Conservation (phyloP, 2,888 invertebrate species). For the Leucania comma region DNA sequence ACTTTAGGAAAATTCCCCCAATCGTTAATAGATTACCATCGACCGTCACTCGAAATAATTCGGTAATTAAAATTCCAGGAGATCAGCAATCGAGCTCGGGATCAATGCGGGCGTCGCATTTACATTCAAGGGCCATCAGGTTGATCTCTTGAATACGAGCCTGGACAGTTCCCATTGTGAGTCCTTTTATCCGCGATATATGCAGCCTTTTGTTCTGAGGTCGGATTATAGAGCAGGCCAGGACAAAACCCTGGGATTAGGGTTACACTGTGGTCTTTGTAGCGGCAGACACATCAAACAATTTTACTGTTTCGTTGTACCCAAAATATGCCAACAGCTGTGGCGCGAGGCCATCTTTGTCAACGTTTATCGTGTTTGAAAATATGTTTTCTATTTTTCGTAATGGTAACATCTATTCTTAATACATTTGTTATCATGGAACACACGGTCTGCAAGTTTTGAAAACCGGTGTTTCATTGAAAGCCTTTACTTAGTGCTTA, state of each 20-base stretch:
- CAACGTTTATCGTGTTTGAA: slow-evolving; percentile 6
- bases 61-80: slow-evolving; percentile 76
- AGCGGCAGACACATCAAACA: slow-evolving; percentile 35
- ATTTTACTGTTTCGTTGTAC: slow-evolving; percentile 22
- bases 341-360: slow-evolving; percentile 8
- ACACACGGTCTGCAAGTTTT: not conserved
- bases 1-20: slow-evolving; percentile 13
- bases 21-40: slow-evolving; percentile 54
- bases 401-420: not conserved
- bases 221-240: slow-evolving; percentile 41
- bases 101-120: slow-evolving; percentile 72
- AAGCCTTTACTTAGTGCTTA: not conserved
- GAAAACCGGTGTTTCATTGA: not conserved
- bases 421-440: not conserved
- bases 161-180: slow-evolving; percentile 56
- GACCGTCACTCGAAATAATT: slow-evolving; percentile 57
- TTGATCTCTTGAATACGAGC: slow-evolving; percentile 62
- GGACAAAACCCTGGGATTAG: slow-evolving; percentile 50
- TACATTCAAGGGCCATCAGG: slow-evolving; percentile 58
- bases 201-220: slow-evolving; percentile 46
- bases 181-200: slow-evolving; percentile 23
- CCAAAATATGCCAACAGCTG: slow-evolving; percentile 25
- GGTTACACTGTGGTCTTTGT: slow-evolving; percentile 24
- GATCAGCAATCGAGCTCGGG: slow-evolving; percentile 69
- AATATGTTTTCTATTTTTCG: slow-evolving; percentile 3